Conservation (phyloP, 2,113 vertebrate genomes). For the Collichthys lucidus region DNA sequence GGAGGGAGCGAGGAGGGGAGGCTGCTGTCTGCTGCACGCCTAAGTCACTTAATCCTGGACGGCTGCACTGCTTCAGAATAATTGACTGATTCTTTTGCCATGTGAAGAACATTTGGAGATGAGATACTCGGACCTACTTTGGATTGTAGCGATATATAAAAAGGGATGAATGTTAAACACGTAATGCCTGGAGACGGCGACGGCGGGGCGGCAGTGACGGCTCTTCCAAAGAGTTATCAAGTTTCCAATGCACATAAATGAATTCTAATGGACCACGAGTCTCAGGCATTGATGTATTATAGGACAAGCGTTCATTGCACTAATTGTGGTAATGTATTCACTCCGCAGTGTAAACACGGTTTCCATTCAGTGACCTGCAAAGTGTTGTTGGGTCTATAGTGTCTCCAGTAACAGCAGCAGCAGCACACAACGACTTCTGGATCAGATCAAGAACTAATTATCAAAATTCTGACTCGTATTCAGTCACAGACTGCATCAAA, state of each 20-base stretch:
- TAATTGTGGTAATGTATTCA: conserved; percentile 60
- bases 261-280: conserved; percentile 42
- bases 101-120: conserved; percentile 67
- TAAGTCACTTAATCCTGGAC: conserved; percentile 76
- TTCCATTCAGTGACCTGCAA: conserved; percentile 49
- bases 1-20: conserved; percentile 23
- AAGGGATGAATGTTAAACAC: conserved; percentile 21
- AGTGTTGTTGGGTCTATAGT: not conserved
- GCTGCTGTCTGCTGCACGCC: conserved; percentile 52
- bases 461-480: not conserved
- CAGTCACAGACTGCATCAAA: too few species aligned
- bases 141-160: not conserved
- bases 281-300: not conserved
- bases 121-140: conserved; percentile 44
- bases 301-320: too few species aligned
- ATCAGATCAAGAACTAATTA: conserved; percentile 30
- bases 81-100: conserved; percentile 73
- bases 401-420: not conserved
- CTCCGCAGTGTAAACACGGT: conserved; percentile 47
- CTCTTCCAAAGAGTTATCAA: conserved; percentile 35
- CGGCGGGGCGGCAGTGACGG: conserved; percentile 8
- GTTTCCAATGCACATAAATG: conserved; percentile 39
- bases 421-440: not conserved
- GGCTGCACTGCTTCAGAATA: conserved; percentile 63
- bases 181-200: conserved; percentile 10